Evolutionary conservation across 2,888 invertebrate species (phyloP).

Genomic region (Acanthosoma haemorrhoidale): DNA sequence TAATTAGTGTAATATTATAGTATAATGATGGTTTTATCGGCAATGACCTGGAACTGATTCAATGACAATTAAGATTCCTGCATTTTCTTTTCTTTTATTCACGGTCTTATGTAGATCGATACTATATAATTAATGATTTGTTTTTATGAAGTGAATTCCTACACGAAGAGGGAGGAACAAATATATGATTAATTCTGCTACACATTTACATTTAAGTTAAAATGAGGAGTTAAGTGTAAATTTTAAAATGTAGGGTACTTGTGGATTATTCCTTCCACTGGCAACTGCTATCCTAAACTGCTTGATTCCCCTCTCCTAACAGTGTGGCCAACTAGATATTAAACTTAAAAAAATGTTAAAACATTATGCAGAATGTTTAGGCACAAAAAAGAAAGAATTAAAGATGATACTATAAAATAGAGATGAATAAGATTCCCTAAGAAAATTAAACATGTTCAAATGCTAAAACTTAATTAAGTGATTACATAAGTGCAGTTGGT

Average conservation of each 20-base stretch:
- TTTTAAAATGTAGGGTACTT: background rate
- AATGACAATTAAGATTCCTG: conserved; percentile 14
- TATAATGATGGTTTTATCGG: conserved; percentile 17
- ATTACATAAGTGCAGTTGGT: no score
- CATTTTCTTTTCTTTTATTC: conserved; percentile 13
- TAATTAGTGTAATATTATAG: conserved; percentile 22
- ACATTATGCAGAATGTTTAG: no score
- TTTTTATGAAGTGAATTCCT: conserved; percentile 1
- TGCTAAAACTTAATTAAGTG: background rate
- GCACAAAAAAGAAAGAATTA: no score
- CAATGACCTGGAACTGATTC: conserved; percentile 22
- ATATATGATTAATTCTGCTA: background rate
- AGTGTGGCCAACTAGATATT: no score
- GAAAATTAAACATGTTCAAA: background rate
- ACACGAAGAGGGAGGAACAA: background rate
- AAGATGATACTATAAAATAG: no score
- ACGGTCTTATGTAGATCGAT: conserved; percentile 9
- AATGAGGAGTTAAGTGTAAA: conserved; percentile 5
- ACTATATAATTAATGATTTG: background rate
- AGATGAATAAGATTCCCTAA: background rate
- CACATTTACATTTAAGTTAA: background rate
- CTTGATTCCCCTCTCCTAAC: no score
- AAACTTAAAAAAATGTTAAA: no score
- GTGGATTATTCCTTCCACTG: no score
- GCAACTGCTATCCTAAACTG: no score